phyloP scores from a whole-genome alignment of 2,797 vertebrate species.

The Catostomus latipinnis region DNA sequence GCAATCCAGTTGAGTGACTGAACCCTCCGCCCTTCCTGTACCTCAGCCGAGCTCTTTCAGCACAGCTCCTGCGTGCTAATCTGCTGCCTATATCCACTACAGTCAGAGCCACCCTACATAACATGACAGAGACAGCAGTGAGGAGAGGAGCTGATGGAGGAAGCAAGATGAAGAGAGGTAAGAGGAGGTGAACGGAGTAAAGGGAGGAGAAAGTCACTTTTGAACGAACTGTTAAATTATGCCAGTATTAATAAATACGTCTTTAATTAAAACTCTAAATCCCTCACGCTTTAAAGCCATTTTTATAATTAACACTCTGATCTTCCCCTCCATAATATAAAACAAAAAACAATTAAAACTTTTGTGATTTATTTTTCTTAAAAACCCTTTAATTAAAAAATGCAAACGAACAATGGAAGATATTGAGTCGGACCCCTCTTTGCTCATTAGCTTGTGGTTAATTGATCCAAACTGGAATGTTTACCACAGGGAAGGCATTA shows the following conservation, averaged over 20 bases:
- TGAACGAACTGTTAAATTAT: constrained; percentile 65
- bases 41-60: constrained; percentile 44
- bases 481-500: constrained; percentile 76
- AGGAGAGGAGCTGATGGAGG: neutral
- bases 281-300: constrained; percentile 78
- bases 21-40: constrained; percentile 57
- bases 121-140: constrained; percentile 15
- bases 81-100: constrained; percentile 68
- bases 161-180: constrained; percentile 26
- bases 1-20: constrained; percentile 69
- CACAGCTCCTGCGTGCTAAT: constrained; percentile 68
- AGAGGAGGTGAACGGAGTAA: neutral
- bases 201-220: constrained; percentile 60
- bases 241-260: constrained; percentile 72
- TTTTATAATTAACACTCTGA: constrained; percentile 82
- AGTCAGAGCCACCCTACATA: neutral
- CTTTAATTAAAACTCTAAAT: constrained; percentile 85
- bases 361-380: constrained; percentile 73
- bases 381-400: constrained; percentile 82
- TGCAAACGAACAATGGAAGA: constrained; percentile 76
- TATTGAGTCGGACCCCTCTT: constrained; percentile 71
- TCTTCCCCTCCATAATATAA: constrained; percentile 62
- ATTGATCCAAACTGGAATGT: constrained; percentile 79
- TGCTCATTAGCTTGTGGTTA: constrained; percentile 78
- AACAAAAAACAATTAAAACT: constrained; percentile 80